These are phyloP conservation scores for Ciconia nigra DNA, from an alignment of 2,797 vertebrate genomes.

Conservation along the genomic window DNA sequence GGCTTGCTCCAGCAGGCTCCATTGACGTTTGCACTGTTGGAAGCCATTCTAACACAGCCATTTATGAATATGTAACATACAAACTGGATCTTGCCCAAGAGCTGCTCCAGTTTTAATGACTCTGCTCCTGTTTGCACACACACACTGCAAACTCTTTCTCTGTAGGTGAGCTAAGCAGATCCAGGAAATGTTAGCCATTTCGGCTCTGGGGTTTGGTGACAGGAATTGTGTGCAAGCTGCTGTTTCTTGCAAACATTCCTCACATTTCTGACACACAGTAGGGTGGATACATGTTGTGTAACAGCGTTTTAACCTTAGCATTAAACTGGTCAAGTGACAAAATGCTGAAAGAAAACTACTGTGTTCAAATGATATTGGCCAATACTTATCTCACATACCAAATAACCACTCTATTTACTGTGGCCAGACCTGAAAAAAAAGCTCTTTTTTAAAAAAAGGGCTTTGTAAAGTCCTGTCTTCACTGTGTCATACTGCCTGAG, in stretches of 20 bases:
- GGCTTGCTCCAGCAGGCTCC: slow-evolving; percentile 65
- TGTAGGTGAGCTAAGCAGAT: slow-evolving; percentile 25
- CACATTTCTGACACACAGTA: slow-evolving; percentile 58
- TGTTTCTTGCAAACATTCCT: slow-evolving; percentile 48
- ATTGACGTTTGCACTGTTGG: slow-evolving; percentile 65
- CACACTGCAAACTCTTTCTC: not conserved
- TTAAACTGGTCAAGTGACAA: slow-evolving; percentile 65
- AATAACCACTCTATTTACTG: slow-evolving; percentile 55
- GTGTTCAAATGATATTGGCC: slow-evolving; percentile 44
- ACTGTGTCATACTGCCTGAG: slow-evolving; percentile 43
- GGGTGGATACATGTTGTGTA: slow-evolving; percentile 51
- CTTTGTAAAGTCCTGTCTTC: slow-evolving; percentile 53
- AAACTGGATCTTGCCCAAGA: slow-evolving; percentile 48
- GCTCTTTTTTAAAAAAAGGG: not conserved
- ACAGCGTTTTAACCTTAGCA: slow-evolving; percentile 37
- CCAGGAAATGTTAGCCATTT: slow-evolving; percentile 45
- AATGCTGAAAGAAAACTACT: slow-evolving; percentile 43
- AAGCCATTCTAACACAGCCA: slow-evolving; percentile 57
- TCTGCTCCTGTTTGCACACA: slow-evolving; percentile 45
- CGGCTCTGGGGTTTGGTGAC: slow-evolving; percentile 5
- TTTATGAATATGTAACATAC: slow-evolving; percentile 65
- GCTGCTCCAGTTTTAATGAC: slow-evolving; percentile 47
- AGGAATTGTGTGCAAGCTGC: slow-evolving; percentile 19
- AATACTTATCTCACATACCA: slow-evolving; percentile 59
- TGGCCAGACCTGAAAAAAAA: not conserved